phyloP scores from a whole-genome alignment of 1,140 invertebrate genomes.

The Drosophila varians region DNA sequence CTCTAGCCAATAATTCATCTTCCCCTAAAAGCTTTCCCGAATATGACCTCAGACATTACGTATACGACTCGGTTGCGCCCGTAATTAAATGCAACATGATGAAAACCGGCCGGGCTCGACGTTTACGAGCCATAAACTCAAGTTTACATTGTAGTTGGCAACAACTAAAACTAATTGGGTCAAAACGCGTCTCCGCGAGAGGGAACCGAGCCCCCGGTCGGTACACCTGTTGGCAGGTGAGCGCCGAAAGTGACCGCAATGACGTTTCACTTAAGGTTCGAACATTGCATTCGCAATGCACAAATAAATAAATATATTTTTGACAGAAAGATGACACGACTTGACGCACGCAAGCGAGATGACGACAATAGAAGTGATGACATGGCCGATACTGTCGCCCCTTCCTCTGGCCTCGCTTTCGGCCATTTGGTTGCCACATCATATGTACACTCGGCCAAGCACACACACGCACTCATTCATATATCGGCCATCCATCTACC shows the following conservation, averaged over 20 bases:
- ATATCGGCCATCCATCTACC: neutral
- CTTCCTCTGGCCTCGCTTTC: neutral
- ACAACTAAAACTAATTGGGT: constrained; percentile 67
- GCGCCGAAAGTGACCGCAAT: constrained; percentile 50
- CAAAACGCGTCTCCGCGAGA: constrained; percentile 36
- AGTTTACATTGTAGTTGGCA: constrained; percentile 56
- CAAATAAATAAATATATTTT: constrained; percentile 71
- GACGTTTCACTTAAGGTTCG: constrained; percentile 65
- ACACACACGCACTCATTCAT: neutral
- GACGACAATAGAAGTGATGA: constrained; percentile 78
- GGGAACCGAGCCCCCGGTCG: neutral
- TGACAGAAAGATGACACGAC: constrained; percentile 68
- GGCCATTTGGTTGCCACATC: constrained; percentile 13
- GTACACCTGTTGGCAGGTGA: constrained; percentile 71
- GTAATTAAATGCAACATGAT: constrained; percentile 57
- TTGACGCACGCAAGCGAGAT: constrained; percentile 33
- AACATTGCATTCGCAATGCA: constrained; percentile 59
- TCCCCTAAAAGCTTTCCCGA: neutral
- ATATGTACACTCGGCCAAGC: neutral
- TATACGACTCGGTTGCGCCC: constrained; percentile 47
- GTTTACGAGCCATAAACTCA: constrained; percentile 73
- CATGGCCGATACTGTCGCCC: constrained; percentile 46
- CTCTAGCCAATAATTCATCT: neutral
- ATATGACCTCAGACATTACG: constrained; percentile 21
- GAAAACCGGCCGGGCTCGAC: constrained; percentile 51